Conservation (phyloP, 1,140 invertebrate species). For the Chironomus striatipennis region DNA sequence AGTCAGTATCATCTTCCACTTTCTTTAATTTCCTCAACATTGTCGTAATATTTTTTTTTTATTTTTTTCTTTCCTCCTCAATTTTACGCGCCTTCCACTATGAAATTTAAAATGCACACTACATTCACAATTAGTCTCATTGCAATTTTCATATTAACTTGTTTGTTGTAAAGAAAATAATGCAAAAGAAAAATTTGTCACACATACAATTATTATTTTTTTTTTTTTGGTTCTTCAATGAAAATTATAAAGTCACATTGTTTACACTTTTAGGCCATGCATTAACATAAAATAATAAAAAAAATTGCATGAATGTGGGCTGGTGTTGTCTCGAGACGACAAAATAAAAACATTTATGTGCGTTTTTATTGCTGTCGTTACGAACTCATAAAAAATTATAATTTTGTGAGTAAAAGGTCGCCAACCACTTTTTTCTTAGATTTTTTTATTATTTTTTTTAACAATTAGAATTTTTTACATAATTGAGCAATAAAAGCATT, state of each 20-base stretch:
- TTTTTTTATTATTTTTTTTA: background rate
- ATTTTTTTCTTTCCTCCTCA: background rate
- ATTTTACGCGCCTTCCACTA: background rate
- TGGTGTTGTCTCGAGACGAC: background rate
- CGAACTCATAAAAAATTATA: background rate
- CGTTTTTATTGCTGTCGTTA: background rate
- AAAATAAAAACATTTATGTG: background rate
- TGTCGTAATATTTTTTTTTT: background rate
- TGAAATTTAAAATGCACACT: conserved; percentile 3
- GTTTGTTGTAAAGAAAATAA: background rate
- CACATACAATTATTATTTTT: background rate
- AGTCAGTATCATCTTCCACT: conserved; percentile 9
- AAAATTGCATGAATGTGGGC: background rate
- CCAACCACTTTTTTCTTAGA: background rate
- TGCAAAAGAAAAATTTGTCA: background rate
- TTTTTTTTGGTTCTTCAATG: background rate
- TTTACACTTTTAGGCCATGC: background rate
- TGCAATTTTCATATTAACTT: background rate
- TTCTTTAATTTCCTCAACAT: conserved; percentile 1
- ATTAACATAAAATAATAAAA: background rate
- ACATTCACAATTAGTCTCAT: background rate
- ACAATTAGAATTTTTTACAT: background rate
- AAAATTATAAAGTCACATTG: conserved; percentile 11
- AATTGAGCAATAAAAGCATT: background rate
- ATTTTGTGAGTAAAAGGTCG: background rate